A percentile compares a stretch with the other conserved stretches of the same genome.
Evolutionary conservation across 2,888 invertebrate species (phyloP).

Genomic region (Villa cingulata): DNA sequence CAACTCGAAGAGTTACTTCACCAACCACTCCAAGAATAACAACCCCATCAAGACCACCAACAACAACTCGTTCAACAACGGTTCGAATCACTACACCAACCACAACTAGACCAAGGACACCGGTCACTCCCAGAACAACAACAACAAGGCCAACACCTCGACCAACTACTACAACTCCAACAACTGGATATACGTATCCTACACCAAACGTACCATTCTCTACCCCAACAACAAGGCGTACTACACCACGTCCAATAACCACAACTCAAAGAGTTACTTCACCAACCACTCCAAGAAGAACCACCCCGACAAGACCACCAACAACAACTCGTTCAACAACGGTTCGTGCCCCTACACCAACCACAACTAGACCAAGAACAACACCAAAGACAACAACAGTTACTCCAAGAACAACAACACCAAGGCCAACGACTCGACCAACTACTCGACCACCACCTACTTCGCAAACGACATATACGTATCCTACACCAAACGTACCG

Average conservation of each 20-base stretch:
- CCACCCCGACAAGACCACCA: conserved; percentile 4
- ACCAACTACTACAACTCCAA: conserved; percentile 14
- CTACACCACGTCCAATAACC: not conserved
- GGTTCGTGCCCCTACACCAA: too few relatives aligned
- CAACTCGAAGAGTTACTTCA: conserved; percentile 19
- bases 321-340: conserved; percentile 11
- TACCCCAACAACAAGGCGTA: conserved; percentile 3
- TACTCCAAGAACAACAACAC: conserved; percentile 15
- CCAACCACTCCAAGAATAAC: conserved; percentile 15
- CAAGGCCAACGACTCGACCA: conserved; percentile 3
- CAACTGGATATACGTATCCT: conserved; percentile 5
- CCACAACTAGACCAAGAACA: conserved; percentile 8
- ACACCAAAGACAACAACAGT: not conserved
- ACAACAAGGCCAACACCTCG: conserved; percentile 19
- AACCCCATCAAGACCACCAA: conserved; percentile 9
- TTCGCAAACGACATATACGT: not conserved
- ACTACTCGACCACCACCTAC: conserved; percentile 3
- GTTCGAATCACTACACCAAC: too few relatives aligned
- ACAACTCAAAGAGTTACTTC: conserved; percentile 5
- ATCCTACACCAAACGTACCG: not conserved
- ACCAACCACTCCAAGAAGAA: conserved; percentile 9
- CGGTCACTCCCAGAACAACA: conserved; percentile 1
- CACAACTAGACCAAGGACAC: conserved; percentile 1
- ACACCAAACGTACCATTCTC: conserved; percentile 1
- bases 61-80: too few relatives aligned